Evolutionary conservation across 2,113 vertebrate genomes (phyloP).

Genomic region (Ifrita kowaldi): DNA sequence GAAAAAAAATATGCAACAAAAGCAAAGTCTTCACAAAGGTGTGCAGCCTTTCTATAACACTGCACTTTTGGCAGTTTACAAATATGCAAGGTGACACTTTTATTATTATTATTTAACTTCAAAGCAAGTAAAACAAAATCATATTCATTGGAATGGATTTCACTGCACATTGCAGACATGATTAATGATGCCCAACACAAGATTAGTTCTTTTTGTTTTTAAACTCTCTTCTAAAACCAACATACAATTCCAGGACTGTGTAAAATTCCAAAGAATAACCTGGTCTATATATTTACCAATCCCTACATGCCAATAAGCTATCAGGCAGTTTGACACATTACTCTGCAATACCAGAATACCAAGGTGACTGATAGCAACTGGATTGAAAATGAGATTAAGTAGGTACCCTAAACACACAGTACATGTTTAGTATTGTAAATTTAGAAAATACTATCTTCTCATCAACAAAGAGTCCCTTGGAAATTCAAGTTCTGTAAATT

Average conservation of each 20-base stretch:
- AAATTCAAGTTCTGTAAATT: not conserved
- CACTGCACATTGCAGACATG: not conserved
- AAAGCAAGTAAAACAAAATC: not conserved
- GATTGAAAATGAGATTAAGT: not conserved
- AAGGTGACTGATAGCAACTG: not conserved
- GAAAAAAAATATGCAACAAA: not conserved
- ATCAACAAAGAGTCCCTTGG: not conserved
- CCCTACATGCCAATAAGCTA: not conserved
- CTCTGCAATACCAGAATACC: not conserved
- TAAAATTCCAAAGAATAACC: not conserved
- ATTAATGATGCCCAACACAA: not conserved
- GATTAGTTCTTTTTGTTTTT: not conserved
- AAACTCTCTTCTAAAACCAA: not conserved
- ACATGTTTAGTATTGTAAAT: not conserved
- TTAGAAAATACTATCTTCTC: not conserved
- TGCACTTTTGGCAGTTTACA: not conserved
- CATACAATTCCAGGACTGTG: not conserved
- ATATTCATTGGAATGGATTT: not conserved
- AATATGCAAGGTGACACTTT: not conserved
- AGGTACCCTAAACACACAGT: not conserved
- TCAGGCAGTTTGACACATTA: not conserved
- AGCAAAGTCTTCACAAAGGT: not conserved
- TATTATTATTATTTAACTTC: not conserved
- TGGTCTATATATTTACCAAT: not conserved
- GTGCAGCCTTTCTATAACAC: not conserved